Evolutionary conservation across 2,888 invertebrate genomes (phyloP), one percentile per base, ranked within the genome.

Genomic region (Sepioteuthis lessoniana): DNA sequence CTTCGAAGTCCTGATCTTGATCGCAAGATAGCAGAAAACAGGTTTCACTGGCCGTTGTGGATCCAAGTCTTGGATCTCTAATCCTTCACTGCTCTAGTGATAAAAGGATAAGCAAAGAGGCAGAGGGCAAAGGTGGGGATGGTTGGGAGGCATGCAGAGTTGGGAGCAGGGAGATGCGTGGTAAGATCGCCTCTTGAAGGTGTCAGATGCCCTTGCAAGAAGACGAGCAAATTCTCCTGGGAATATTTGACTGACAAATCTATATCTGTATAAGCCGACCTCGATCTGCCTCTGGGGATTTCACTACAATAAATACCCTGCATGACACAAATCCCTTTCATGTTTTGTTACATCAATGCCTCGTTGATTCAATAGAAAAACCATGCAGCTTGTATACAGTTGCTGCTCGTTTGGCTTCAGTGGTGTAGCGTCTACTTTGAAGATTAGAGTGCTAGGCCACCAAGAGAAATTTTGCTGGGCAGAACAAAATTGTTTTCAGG

Each of bases 311-410:
- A 76, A 76, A 76, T 76, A 76, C 76, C 25, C 16, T n/a, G n/a
- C 16, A 76, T 76, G 76, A 76, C 76, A 76, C 76, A 76, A 76
- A 76, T 76, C 76, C 76, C 76, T 76, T 76, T 76, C 76, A 76
- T 76, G 76, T 76, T 76, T 76, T 76, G 76, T n/a, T 16, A n/a
- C 76, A 16, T 76, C 76, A 76, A 35, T 76, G n/a, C 76, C 13
- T 76, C 76, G 35, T 76, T 76, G 76, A 76, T 25, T n/a, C 76
- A 76, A 76, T 76, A 76, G n/a, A n/a, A n/a, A 13, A 35, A 25
- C 16, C 16, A 42, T 42, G 21, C n/a, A n/a, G 55, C 55, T 55
- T 55, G 55, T 25, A 25, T 55, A 55, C 55, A 55, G 25, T 55
- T 25, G 55, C 55, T 5, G 25, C 25, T 7, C 5, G 21, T 21